phyloP scores from a whole-genome alignment of 1,140 invertebrate species.

The Trichonephila clavata region DNA sequence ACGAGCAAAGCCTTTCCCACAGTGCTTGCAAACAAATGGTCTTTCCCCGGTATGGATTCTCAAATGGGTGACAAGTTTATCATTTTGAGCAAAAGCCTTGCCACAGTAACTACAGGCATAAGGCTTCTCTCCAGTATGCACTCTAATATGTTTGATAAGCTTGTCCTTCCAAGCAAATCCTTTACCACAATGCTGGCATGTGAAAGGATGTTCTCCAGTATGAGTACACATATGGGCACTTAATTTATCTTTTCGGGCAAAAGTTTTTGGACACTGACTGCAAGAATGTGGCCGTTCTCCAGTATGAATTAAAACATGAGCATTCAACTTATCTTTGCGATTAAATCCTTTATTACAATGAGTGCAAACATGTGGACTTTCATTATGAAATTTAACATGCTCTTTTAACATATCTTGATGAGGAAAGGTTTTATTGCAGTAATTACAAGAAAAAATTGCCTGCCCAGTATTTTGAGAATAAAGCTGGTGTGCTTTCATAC shows the following conservation, averaged over 20 bases:
- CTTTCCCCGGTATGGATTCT: constrained; percentile 81
- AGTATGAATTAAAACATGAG: constrained; percentile 88
- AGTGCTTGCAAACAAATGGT: constrained; percentile 79
- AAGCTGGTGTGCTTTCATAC: constrained; percentile 61
- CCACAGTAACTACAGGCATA: constrained; percentile 78
- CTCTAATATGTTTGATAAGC: constrained; percentile 80
- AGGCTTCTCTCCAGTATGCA: constrained; percentile 78
- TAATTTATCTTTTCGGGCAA: constrained; percentile 83
- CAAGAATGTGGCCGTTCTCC: constrained; percentile 94
- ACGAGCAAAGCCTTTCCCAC: constrained; percentile 78
- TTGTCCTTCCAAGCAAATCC: constrained; percentile 81
- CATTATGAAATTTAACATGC: constrained; percentile 70
- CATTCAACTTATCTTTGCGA: constrained; percentile 87
- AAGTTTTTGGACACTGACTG: constrained; percentile 92
- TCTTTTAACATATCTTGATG: constrained; percentile 76
- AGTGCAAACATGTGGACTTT: constrained; percentile 74
- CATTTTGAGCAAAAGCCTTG: constrained; percentile 77
- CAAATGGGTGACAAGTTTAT: constrained; percentile 80
- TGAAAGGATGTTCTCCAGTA: constrained; percentile 98
- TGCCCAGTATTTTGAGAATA: constrained; percentile 34
- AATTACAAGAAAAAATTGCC: constrained; percentile 64
- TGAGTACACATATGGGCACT: constrained; percentile 95
- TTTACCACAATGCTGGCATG: constrained; percentile 80
- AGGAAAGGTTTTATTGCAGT: constrained; percentile 77
- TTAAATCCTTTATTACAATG: constrained; percentile 88